Conservation (phyloP, 2,113 vertebrate genomes). For the Chitala chitala region DNA sequence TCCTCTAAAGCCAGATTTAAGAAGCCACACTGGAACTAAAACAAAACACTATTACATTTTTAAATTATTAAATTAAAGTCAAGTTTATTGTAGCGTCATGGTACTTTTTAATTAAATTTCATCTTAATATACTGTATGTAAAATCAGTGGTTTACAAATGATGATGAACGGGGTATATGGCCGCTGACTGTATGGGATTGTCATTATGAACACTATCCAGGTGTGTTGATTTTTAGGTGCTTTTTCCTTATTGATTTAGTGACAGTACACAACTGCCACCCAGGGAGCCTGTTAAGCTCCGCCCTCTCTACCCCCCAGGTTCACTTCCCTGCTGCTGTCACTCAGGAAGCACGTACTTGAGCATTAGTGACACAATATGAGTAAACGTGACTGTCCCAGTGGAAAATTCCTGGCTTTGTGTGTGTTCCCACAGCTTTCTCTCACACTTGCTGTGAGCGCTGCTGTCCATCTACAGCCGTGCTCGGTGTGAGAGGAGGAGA, state of each 20-base stretch:
- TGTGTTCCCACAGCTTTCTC: no score
- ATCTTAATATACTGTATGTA: not conserved
- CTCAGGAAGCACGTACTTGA: no score
- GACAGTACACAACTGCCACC: no score
- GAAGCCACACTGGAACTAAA: no score
- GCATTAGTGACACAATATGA: conserved; percentile 1
- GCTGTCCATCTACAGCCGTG: no score
- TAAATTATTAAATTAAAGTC: not conserved
- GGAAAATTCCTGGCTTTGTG: no score
- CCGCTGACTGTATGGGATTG: not conserved
- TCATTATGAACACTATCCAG: not conserved
- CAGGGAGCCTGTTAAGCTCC: no score
- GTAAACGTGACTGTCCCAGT: not conserved
- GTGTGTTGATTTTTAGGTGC: conserved; percentile 27
- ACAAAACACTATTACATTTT: not conserved
- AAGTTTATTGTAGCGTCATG: not conserved
- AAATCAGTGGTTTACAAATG: not conserved
- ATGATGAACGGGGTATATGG: not conserved
- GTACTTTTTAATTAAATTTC: not conserved
- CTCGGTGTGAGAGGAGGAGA: not conserved
- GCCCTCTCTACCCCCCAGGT: no score
- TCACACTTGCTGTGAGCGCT: no score
- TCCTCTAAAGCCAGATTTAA: no score
- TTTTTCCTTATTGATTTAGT: conserved; percentile 30
- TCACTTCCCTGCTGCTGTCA: no score